phyloP scores from a whole-genome alignment of 2,888 invertebrate genomes.

The Fabriciana adippe region DNA sequence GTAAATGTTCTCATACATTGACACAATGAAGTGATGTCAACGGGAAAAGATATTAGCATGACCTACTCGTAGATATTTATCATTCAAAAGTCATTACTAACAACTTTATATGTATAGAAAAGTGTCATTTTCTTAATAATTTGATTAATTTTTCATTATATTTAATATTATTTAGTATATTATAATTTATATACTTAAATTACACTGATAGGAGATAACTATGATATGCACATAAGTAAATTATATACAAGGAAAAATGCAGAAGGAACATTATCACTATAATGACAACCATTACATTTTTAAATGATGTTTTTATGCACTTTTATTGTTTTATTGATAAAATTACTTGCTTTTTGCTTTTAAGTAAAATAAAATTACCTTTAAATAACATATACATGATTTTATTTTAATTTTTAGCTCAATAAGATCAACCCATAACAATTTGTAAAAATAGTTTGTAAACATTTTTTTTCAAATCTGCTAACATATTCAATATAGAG shows the following conservation, averaged over 20 bases:
- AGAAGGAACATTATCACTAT: constrained; percentile 8
- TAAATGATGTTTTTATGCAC: not conserved
- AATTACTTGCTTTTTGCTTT: not conserved
- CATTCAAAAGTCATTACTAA: too few species aligned
- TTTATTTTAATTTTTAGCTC: too few species aligned
- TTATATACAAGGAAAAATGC: not conserved
- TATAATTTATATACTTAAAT: not conserved
- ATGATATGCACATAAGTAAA: too few species aligned
- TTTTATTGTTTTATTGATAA: not conserved
- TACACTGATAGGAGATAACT: not conserved
- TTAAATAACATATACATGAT: too few species aligned
- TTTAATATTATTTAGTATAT: not conserved
- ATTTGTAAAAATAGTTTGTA: too few species aligned
- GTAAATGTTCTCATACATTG: not conserved
- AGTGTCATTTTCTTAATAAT: too few species aligned
- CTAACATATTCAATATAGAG: too few species aligned
- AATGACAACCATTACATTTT: constrained; percentile 1
- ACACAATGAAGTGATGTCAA: not conserved
- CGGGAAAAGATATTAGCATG: constrained; percentile 1
- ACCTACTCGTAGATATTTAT: not conserved
- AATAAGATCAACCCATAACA: too few species aligned
- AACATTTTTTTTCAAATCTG: too few species aligned
- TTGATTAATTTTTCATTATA: too few species aligned
- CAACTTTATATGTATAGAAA: too few species aligned
- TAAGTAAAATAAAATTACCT: too few species aligned